Percentiles rank a stretch among this genome's conserved stretches.
These are phyloP conservation scores for Drosophila subpulchrella DNA, from an alignment of 1,140 invertebrate genomes.

Conservation along the genomic window DNA sequence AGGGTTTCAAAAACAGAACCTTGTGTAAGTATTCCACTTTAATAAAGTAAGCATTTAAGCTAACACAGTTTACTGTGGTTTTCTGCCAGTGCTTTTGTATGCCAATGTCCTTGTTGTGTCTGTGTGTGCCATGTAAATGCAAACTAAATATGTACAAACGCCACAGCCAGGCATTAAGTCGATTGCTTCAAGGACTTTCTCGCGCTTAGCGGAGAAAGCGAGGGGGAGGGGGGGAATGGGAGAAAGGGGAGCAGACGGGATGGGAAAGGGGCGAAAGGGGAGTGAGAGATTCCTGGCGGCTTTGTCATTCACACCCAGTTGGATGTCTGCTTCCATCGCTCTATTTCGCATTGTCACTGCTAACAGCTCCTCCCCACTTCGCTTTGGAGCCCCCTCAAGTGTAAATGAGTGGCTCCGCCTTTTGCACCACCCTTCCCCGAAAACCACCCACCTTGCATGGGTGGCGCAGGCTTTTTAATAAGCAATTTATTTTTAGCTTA, in stretches of 20 bases:
- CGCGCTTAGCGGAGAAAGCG: conserved; percentile 24
- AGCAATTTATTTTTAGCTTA: conserved; percentile 82
- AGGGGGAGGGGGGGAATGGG: not conserved
- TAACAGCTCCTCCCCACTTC: conserved; percentile 46
- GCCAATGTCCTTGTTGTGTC: conserved; percentile 35
- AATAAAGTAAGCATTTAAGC: no score
- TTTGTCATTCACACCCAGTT: conserved; percentile 59
- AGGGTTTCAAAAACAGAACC: no score
- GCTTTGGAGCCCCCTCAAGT: conserved; percentile 70
- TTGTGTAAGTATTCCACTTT: no score
- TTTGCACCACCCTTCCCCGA: not conserved
- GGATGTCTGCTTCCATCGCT: conserved; percentile 26
- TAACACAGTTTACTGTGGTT: not conserved
- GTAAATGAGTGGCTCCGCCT: conserved; percentile 70
- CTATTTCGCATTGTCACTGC: conserved; percentile 56
- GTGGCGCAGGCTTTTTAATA: conserved; percentile 72
- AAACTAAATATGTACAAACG: conserved; percentile 79
- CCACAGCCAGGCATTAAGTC: conserved; percentile 76
- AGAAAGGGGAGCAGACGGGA: conserved; percentile 7
- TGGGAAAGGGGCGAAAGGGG: not conserved
- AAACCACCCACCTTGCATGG: conserved; percentile 32
- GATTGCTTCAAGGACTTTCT: conserved; percentile 77
- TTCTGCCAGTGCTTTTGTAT: conserved; percentile 41
- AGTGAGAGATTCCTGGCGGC: conserved; percentile 49
- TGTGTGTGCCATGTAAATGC: conserved; percentile 71